These are phyloP conservation scores for Drosophila quadrilineata DNA, from an alignment of 1,140 invertebrate species.

Conservation along the genomic window DNA sequence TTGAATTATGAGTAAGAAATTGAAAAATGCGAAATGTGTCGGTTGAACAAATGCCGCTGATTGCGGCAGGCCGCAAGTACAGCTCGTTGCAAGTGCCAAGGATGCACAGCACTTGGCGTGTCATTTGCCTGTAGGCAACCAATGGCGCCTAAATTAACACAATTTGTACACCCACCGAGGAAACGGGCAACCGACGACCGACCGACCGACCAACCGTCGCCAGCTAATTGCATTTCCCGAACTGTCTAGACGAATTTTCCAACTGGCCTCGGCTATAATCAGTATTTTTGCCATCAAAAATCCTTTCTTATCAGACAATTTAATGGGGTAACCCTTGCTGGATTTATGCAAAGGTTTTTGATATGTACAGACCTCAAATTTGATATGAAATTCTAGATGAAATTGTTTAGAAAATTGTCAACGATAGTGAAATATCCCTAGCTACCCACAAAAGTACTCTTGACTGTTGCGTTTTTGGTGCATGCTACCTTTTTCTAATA, in stretches of 20 bases:
- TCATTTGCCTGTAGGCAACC: neutral
- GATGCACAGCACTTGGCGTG: conserved; percentile 12
- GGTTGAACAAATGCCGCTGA: too few relatives aligned
- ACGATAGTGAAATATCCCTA: too few relatives aligned
- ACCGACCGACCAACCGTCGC: too few relatives aligned
- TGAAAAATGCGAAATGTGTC: conserved; percentile 71
- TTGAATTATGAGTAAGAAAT: conserved; percentile 63
- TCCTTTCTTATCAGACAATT: conserved; percentile 41
- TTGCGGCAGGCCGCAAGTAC: conserved; percentile 39
- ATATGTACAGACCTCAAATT: too few relatives aligned
- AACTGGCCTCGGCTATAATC: conserved; percentile 38
- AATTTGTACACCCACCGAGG: conserved; percentile 10
- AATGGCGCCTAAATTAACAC: conserved; percentile 16
- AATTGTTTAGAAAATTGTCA: too few relatives aligned
- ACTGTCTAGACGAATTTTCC: conserved; percentile 73
- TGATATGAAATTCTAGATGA: too few relatives aligned
- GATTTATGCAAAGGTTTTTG: too few relatives aligned
- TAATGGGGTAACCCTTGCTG: conserved; percentile 35
- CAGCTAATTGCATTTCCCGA: conserved; percentile 44
- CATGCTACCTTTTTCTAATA: conserved; percentile 39
- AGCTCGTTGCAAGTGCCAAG: neutral
- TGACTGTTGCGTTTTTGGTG: conserved; percentile 41
- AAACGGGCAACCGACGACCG: too few relatives aligned
- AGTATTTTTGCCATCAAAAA: conserved; percentile 9
- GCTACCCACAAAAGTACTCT: too few relatives aligned